Evolutionary conservation across 35 echinoderm and acorn worm species (phyloP).

Genomic region (Chiridota heheva): DNA sequence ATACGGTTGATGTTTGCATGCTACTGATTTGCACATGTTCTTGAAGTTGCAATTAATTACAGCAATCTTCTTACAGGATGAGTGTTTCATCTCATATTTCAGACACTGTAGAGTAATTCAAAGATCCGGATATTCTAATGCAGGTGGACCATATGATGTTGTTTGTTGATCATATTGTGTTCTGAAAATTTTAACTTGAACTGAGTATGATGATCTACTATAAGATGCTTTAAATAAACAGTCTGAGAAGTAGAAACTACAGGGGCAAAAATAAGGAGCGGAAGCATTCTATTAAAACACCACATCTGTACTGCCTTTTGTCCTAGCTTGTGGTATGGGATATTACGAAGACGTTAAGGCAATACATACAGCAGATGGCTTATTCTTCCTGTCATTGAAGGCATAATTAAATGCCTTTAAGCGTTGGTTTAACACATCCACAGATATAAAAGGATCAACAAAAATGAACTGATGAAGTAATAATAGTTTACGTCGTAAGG

Average conservation of each 20-base stretch:
- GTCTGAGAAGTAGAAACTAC: conserved; percentile 13
- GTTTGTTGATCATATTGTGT: conserved; percentile 60
- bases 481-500: no score
- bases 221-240: conserved; percentile 55
- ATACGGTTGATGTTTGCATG: conserved; percentile 27
- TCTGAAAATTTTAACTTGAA: conserved; percentile 55
- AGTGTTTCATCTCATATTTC: conserved; percentile 53
- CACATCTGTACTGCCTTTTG: conserved; percentile 70
- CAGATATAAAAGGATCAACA: conserved; percentile 19
- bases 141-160: conserved; percentile 57
- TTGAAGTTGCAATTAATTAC: conserved; percentile 50
- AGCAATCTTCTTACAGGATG: conserved; percentile 34
- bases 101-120: conserved; percentile 21
- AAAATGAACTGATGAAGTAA: conserved; percentile 50
- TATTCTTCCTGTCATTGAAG: conserved; percentile 55
- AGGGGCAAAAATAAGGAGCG: conserved; percentile 51
- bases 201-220: conserved; percentile 49
- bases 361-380: conserved; percentile 13
- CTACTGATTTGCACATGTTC: conserved; percentile 54
- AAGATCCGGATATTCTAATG: conserved; percentile 43
- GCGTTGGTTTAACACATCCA: conserved; percentile 43
- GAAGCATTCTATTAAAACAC: conserved; percentile 51
- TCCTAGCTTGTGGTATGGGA: conserved; percentile 50
- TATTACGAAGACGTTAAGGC: conserved; percentile 10
- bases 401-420: conserved; percentile 36